Evolutionary conservation across 2,797 vertebrate genomes (phyloP).

Genomic region (Sebastes hubbsi): DNA sequence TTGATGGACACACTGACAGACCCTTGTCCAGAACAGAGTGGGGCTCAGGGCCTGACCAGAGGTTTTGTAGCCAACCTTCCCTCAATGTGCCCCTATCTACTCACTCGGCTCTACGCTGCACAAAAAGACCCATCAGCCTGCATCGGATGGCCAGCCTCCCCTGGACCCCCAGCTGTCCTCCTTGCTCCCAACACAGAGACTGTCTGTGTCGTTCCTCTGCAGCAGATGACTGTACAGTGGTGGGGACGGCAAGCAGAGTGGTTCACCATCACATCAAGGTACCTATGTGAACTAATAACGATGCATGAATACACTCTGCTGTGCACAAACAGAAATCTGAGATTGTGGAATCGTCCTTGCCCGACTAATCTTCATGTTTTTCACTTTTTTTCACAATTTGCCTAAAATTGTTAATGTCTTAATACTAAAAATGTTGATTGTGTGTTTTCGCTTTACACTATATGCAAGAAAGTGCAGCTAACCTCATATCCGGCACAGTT

Average conservation of each 20-base stretch:
- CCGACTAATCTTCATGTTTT: not conserved
- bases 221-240: slow-evolving; percentile 37
- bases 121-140: slow-evolving; percentile 67
- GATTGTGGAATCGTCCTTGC: not conserved
- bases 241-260: slow-evolving; percentile 59
- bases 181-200: slow-evolving; percentile 50
- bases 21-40: slow-evolving; percentile 62
- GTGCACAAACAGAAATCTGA: not conserved
- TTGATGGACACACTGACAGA: slow-evolving; percentile 79
- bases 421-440: not conserved
- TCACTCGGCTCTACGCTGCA: slow-evolving; percentile 31
- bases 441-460: not conserved
- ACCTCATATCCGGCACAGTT: not conserved
- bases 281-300: not conserved
- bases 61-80: slow-evolving; percentile 40
- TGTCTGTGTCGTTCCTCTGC: slow-evolving; percentile 56
- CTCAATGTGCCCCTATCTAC: slow-evolving; percentile 33
- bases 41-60: slow-evolving; percentile 49
- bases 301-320: not conserved
- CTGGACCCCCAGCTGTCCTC: slow-evolving; percentile 39
- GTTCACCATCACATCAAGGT: slow-evolving; percentile 77
- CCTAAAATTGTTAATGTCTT: not conserved
- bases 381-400: not conserved
- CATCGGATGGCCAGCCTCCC: slow-evolving; percentile 63
- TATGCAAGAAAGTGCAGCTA: not conserved